A percentile compares a stretch with the other conserved stretches of the same genome.
Evolutionary conservation across 2,113 vertebrate genomes (phyloP).

Genomic region (Pongo abelii): DNA sequence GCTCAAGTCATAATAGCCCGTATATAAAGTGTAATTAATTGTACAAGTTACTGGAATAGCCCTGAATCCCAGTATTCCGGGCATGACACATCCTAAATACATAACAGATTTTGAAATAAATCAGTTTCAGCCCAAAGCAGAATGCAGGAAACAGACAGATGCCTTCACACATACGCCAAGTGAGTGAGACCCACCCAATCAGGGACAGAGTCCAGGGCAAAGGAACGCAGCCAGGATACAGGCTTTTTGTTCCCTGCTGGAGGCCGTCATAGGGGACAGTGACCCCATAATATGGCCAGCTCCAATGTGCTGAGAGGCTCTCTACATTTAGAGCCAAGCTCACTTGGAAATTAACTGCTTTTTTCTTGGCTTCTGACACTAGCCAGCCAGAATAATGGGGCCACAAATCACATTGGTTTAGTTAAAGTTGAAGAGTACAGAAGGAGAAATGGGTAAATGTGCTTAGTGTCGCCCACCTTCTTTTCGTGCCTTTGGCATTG

Average conservation of each 20-base stretch:
- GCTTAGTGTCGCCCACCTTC: neutral
- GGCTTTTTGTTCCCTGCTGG: neutral
- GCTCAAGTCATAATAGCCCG: slow-evolving; percentile 47
- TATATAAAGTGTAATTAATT: slow-evolving; percentile 69
- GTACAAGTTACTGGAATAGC: slow-evolving; percentile 64
- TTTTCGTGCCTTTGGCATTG: neutral
- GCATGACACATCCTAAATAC: slow-evolving; percentile 60
- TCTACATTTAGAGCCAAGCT: neutral
- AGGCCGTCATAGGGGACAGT: neutral
- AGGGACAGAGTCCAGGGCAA: neutral
- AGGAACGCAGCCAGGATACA: neutral
- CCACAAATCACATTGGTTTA: neutral
- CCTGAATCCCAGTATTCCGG: slow-evolving; percentile 51
- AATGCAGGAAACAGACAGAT: slow-evolving; percentile 54
- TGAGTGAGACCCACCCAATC: neutral
- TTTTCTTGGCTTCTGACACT: neutral
- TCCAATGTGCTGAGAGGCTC: neutral
- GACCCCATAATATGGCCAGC: neutral
- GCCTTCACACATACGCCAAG: slow-evolving; percentile 51
- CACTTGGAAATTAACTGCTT: neutral
- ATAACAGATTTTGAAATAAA: slow-evolving; percentile 70
- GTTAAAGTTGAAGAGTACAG: neutral
- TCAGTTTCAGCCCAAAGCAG: slow-evolving; percentile 60
- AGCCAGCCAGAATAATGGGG: neutral
- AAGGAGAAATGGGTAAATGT: neutral